phyloP scores from a whole-genome alignment of 2,888 invertebrate genomes.

The Chymomyza procnemis region DNA sequence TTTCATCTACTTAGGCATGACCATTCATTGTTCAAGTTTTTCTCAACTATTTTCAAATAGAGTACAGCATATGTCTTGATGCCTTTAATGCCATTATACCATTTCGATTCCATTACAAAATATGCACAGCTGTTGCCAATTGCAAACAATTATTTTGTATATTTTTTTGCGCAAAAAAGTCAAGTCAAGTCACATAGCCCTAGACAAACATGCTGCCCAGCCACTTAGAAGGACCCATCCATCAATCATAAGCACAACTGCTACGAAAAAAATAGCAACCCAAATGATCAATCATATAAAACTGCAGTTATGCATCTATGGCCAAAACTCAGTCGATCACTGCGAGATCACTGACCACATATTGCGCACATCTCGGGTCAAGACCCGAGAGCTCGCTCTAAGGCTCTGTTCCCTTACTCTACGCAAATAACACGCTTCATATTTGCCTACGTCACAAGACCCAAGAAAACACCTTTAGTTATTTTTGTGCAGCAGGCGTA shows the following conservation, averaged over 20 bases:
- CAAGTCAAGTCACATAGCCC: not conserved
- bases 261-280: conserved; percentile 23
- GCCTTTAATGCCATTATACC: conserved; percentile 13
- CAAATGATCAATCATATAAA: conserved; percentile 44
- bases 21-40: too few relatives aligned
- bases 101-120: conserved; percentile 16
- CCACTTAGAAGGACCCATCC: conserved; percentile 33
- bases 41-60: not conserved
- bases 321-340: too few relatives aligned
- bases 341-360: not conserved
- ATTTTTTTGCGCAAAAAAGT: not conserved
- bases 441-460: not conserved
- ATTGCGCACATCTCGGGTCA: not conserved
- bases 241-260: conserved; percentile 43
- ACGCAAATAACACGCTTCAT: not conserved
- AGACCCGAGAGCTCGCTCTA: not conserved
- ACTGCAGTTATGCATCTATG: not conserved
- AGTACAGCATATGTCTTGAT: not conserved
- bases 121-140: conserved; percentile 31
- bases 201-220: conserved; percentile 1
- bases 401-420: not conserved
- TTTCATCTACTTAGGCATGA: too few relatives aligned
- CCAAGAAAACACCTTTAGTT: too few relatives aligned
- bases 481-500: not conserved
- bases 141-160: not conserved